phyloP scores from a whole-genome alignment of 1,140 invertebrate species.

The Muscidifurax raptorellus region DNA sequence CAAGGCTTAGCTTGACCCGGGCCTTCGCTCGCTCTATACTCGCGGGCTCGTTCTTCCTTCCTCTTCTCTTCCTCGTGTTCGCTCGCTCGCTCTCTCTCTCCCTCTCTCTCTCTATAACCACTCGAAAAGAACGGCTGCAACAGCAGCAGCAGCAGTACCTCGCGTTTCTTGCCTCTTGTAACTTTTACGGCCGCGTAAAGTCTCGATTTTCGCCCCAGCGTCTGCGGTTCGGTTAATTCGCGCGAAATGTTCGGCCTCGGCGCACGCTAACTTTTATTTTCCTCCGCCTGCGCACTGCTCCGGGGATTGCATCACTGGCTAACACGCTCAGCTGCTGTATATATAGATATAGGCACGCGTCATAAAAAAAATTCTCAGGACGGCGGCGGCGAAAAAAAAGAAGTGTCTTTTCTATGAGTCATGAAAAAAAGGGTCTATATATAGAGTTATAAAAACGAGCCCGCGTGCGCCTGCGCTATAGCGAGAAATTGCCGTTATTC shows the following conservation, averaged over 20 bases:
- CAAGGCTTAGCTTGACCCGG: conserved; percentile 34
- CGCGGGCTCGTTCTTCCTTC: conserved; percentile 5
- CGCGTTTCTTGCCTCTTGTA: conserved; percentile 62
- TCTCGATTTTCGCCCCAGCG: conserved; percentile 63
- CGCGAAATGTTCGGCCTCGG: conserved; percentile 52
- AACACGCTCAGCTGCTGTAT: not conserved
- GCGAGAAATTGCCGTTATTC: conserved; percentile 30
- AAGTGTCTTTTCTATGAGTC: not conserved
- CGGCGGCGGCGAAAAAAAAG: not conserved
- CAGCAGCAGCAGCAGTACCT: conserved; percentile 45
- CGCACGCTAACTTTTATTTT: conserved; percentile 32
- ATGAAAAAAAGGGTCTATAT: not conserved
- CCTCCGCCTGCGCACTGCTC: conserved; percentile 11
- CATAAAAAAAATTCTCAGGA: conserved; percentile 12
- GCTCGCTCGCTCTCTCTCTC: conserved; percentile 28
- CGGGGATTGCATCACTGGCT: not conserved
- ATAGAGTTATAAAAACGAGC: not conserved
- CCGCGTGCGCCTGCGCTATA: not conserved
- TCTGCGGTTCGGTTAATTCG: conserved; percentile 62
- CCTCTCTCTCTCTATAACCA: conserved; percentile 59
- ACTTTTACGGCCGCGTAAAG: conserved; percentile 71
- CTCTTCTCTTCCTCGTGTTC: conserved; percentile 40
- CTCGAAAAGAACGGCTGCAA: conserved; percentile 63
- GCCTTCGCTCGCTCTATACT: conserved; percentile 27
- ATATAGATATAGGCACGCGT: not conserved